phyloP scores from a whole-genome alignment of 2,888 invertebrate species.

The Orthonychiurus folsomi region DNA sequence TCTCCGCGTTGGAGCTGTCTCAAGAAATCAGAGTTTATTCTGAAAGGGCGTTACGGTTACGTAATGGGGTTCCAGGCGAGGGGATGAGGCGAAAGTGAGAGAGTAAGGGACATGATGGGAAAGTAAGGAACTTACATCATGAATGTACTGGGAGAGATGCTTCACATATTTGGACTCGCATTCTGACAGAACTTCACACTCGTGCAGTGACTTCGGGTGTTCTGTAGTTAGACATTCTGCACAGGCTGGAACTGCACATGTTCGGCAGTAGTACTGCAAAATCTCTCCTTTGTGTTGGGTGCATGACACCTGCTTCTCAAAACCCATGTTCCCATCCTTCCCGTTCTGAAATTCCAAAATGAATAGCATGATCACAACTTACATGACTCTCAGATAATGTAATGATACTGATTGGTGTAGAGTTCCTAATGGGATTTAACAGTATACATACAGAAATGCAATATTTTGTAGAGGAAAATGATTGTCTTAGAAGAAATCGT shows the following conservation, averaged over 20 bases:
- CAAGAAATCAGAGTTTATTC: no score
- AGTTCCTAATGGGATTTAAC: no score
- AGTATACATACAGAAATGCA: no score
- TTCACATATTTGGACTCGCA: constrained; percentile 68
- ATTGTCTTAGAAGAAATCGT: no score
- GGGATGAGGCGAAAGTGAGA: no score
- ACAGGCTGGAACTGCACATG: constrained; percentile 86
- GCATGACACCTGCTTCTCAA: constrained; percentile 60
- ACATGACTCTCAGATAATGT: not conserved
- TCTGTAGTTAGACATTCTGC: constrained; percentile 87
- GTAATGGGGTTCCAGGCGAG: no score
- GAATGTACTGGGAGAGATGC: constrained; percentile 38
- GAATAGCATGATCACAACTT: not conserved
- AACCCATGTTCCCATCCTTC: constrained; percentile 18
- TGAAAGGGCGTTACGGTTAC: no score
- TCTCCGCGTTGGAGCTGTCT: no score
- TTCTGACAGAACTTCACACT: constrained; percentile 76
- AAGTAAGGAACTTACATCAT: constrained; percentile 35
- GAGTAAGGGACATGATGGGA: no score
- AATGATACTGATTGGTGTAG: no score
- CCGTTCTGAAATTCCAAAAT: constrained; percentile 22
- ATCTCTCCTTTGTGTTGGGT: constrained; percentile 82
- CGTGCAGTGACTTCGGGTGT: constrained; percentile 71
- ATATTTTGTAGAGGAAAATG: no score
- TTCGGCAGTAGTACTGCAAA: constrained; percentile 86